These are phyloP conservation scores for Drosophila azteca DNA, from an alignment of 1,140 invertebrate species.

Conservation along the genomic window DNA sequence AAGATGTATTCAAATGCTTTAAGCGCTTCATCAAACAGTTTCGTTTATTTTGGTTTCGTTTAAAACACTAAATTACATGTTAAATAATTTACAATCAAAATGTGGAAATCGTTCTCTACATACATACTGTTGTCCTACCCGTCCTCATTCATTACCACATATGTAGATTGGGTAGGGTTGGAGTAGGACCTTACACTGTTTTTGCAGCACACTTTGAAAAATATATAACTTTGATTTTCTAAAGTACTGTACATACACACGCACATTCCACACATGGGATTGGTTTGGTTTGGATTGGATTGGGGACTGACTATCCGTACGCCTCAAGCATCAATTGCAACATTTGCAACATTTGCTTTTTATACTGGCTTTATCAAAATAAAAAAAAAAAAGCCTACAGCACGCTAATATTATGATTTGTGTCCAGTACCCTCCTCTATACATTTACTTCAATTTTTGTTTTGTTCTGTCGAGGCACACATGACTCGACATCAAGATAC, in stretches of 20 bases:
- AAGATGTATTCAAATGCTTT: constrained; percentile 31
- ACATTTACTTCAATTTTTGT: constrained; percentile 30
- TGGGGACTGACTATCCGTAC: not conserved
- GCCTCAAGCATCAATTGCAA: constrained; percentile 26
- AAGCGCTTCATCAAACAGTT: constrained; percentile 61
- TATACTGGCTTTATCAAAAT: constrained; percentile 40
- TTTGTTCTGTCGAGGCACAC: constrained; percentile 4
- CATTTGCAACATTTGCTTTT: constrained; percentile 1
- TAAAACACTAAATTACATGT: constrained; percentile 57
- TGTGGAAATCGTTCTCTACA: constrained; percentile 62
- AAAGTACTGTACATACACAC: constrained; percentile 41
- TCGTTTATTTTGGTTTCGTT: constrained; percentile 58
- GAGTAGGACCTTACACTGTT: constrained; percentile 39
- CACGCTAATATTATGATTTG: constrained; percentile 54
- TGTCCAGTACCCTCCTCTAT: constrained; percentile 42
- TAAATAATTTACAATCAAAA: constrained; percentile 77
- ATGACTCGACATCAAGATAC: too few relatives aligned
- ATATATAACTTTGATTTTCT: constrained; percentile 47
- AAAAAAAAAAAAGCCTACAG: constrained; percentile 49
- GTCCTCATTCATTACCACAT: not conserved
- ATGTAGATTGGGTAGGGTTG: not conserved
- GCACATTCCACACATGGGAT: constrained; percentile 7
- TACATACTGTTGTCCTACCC: constrained; percentile 6
- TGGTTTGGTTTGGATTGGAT: too few relatives aligned
- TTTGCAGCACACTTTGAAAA: constrained; percentile 48